Evolutionary conservation across 2,888 invertebrate species (phyloP).

Genomic region (Volucella inflata): DNA sequence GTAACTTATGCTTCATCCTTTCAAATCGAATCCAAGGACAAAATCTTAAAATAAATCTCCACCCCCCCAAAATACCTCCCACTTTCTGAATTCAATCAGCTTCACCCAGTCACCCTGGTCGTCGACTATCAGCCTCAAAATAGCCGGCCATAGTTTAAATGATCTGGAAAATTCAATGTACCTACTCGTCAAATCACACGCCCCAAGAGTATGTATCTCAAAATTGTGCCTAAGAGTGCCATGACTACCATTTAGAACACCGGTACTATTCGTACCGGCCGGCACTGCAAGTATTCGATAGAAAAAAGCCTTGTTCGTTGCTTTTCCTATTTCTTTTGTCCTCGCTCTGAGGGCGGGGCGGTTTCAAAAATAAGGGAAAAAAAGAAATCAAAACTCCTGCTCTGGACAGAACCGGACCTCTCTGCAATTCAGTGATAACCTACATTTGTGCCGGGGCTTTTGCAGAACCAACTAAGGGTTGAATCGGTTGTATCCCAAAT

Average conservation of each 20-base stretch:
- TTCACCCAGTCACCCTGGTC: constrained; percentile 23
- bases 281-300: constrained; percentile 38
- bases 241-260: constrained; percentile 26
- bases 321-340: constrained; percentile 51
- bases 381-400: constrained; percentile 38
- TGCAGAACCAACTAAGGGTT: background rate
- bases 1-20: constrained; percentile 1
- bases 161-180: constrained; percentile 67
- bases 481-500: constrained; percentile 59
- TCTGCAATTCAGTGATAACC: constrained; percentile 71
- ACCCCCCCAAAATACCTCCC: background rate
- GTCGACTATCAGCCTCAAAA: too few species aligned
- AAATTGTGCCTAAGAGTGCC: constrained; percentile 56
- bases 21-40: background rate
- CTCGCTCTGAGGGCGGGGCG: background rate
- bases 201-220: constrained; percentile 27
- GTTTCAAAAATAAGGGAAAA: background rate
- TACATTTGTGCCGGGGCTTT: constrained; percentile 35
- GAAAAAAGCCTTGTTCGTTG: constrained; percentile 30
- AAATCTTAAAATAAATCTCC: constrained; percentile 14
- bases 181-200: constrained; percentile 56
- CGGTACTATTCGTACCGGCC: background rate
- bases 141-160: constrained; percentile 51
- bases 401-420: constrained; percentile 46
- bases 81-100: constrained; percentile 54